Evolutionary conservation across 2,888 invertebrate species (phyloP).

Genomic region (Strigamia maritima): DNA sequence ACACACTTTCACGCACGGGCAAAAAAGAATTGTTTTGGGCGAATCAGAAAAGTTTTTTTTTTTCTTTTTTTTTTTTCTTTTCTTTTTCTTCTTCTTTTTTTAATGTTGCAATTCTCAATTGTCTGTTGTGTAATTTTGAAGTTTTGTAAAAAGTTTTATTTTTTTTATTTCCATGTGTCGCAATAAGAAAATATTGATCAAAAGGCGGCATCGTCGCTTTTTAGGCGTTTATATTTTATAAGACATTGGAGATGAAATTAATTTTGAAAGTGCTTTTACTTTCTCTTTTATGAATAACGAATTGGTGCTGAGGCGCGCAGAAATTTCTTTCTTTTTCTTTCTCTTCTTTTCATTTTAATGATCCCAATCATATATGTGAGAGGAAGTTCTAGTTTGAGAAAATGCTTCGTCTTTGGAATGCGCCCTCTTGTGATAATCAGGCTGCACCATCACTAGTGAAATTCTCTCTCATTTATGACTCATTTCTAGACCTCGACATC

Average conservation of each 20-base stretch:
- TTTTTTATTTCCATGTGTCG: too few relatives aligned
- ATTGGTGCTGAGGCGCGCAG: background rate
- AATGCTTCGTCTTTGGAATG: background rate
- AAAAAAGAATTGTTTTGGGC: too few relatives aligned
- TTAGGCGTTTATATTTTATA: background rate
- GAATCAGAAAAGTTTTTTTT: too few relatives aligned
- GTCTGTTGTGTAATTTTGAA: too few relatives aligned
- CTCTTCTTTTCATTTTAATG: background rate
- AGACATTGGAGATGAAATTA: background rate
- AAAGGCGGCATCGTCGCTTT: too few relatives aligned
- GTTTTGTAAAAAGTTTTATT: too few relatives aligned
- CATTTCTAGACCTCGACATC: background rate
- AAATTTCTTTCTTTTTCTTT: background rate
- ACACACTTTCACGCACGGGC: too few relatives aligned
- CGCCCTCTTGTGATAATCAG: background rate
- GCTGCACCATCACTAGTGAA: background rate
- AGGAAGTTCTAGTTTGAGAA: background rate
- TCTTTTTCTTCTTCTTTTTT: too few relatives aligned
- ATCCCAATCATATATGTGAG: background rate
- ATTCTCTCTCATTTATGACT: background rate
- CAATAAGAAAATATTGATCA: too few relatives aligned
- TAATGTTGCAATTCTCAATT: too few relatives aligned
- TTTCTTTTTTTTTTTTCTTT: too few relatives aligned
- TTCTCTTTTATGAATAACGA: background rate
- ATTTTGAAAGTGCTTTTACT: background rate